Percentiles rank a stretch among this genome's conserved stretches.
Conservation (phyloP, 2,888 invertebrate species). For the Zonitis immaculata region DNA sequence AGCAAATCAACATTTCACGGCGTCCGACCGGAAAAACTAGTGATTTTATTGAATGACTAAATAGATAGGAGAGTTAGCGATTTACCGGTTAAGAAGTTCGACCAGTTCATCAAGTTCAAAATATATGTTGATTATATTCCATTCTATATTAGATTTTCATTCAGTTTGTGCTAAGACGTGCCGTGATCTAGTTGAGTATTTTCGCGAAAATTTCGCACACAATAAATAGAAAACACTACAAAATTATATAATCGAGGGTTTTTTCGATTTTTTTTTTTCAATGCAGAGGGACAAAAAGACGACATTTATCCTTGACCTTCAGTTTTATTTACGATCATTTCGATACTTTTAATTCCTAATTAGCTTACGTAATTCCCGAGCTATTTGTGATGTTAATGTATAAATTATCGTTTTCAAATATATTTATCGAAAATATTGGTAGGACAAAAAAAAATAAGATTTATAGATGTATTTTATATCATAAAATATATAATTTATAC, state of each 20-base stretch:
- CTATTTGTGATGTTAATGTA: slow-evolving; percentile 18
- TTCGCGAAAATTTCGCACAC: slow-evolving; percentile 10
- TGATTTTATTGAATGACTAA: slow-evolving; percentile 28
- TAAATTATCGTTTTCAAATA: neutral
- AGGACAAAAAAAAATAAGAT: neutral
- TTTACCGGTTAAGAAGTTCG: slow-evolving; percentile 30
- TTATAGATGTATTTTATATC: neutral
- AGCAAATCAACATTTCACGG: slow-evolving; percentile 9
- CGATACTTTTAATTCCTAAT: slow-evolving; percentile 21
- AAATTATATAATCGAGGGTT: slow-evolving; percentile 1
- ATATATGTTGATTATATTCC: slow-evolving; percentile 12
- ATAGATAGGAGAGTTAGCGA: slow-evolving; percentile 23
- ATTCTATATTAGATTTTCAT: slow-evolving; percentile 12
- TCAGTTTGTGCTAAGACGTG: slow-evolving; percentile 7
- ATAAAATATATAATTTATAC: neutral
- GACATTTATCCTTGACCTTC: slow-evolving; percentile 22
- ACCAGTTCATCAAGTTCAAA: slow-evolving; percentile 23
- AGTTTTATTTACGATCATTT: slow-evolving; percentile 23
- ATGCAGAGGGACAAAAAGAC: neutral
- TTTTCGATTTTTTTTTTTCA: slow-evolving; percentile 7
- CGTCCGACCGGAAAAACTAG: slow-evolving; percentile 26
- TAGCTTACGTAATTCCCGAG: slow-evolving; percentile 22
- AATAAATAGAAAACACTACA: slow-evolving; percentile 4
- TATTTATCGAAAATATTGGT: neutral
- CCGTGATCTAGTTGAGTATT: slow-evolving; percentile 1